Percentiles rank a stretch among this genome's conserved stretches.
Conservation (phyloP, 1,140 invertebrate genomes). For the Paracyclopina nana region DNA sequence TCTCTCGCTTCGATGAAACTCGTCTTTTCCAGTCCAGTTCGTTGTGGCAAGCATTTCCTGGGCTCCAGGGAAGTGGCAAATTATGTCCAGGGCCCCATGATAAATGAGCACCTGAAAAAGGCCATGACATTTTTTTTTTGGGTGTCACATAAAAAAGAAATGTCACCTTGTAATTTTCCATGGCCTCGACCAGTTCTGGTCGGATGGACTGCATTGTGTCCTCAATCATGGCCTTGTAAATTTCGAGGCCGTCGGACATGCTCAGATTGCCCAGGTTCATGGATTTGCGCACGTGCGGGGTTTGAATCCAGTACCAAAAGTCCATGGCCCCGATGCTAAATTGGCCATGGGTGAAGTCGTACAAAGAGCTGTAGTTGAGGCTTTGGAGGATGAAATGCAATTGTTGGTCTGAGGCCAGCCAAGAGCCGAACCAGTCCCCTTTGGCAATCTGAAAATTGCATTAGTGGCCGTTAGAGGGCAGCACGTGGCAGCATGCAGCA, state of each 20-base stretch:
- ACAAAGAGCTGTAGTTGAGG: constrained; percentile 4
- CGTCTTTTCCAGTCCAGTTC: constrained; percentile 1
- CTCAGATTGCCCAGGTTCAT: background rate
- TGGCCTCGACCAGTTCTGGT: background rate
- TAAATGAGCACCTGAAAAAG: constrained; percentile 10
- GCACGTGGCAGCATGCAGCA: too few relatives aligned
- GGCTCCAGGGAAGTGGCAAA: constrained; percentile 2
- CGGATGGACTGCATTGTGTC: background rate
- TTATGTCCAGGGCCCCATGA: constrained; percentile 7
- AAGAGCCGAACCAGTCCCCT: background rate
- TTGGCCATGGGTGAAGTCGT: constrained; percentile 2
- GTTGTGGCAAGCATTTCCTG: background rate
- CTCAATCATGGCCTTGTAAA: constrained; percentile 1
- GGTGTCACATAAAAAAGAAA: background rate
- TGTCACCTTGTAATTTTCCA: background rate
- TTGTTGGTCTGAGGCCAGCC: background rate
- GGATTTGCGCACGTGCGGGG: background rate
- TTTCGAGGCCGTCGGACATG: constrained; percentile 6
- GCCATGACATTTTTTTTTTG: constrained; percentile 5
- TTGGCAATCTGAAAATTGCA: background rate
- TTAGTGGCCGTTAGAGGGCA: background rate
- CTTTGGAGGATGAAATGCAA: background rate
- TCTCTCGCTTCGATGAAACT: background rate
- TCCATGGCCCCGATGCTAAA: background rate
- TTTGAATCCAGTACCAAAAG: constrained; percentile 13